Evolutionary conservation across 2,113 vertebrate species (phyloP).

Genomic region (Salvelinus sp.): DNA sequence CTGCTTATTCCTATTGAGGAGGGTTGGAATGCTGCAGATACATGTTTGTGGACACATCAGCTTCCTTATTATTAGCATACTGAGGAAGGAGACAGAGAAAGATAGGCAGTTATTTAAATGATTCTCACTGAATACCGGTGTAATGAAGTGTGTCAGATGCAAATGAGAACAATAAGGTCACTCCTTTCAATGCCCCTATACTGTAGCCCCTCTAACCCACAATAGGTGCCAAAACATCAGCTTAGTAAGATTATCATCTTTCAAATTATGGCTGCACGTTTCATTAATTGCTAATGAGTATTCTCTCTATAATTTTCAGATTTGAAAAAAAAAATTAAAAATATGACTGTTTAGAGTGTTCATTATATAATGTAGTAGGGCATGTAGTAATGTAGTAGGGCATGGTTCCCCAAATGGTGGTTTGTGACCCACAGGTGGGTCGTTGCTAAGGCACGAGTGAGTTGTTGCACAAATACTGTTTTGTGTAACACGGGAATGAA

Average conservation of each 20-base stretch:
- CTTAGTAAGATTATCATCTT: slow-evolving; percentile 43
- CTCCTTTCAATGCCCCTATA: slow-evolving; percentile 63
- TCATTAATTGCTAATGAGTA: slow-evolving; percentile 59
- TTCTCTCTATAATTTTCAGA: not conserved
- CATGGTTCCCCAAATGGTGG: slow-evolving; percentile 27
- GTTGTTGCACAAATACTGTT: not conserved
- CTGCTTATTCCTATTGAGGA: not conserved
- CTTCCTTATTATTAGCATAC: slow-evolving; percentile 59
- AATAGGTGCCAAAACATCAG: slow-evolving; percentile 43
- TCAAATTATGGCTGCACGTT: slow-evolving; percentile 44
- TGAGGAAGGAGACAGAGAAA: slow-evolving; percentile 43
- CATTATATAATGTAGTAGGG: slow-evolving; percentile 13
- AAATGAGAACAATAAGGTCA: slow-evolving; percentile 64
- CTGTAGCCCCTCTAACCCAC: slow-evolving; percentile 49
- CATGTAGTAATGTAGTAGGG: slow-evolving; percentile 12
- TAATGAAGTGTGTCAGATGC: slow-evolving; percentile 75
- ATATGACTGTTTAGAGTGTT: slow-evolving; percentile 23
- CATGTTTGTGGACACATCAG: slow-evolving; percentile 49
- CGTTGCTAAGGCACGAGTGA: too few relatives aligned
- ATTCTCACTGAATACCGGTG: slow-evolving; percentile 68
- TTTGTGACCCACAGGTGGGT: slow-evolving; percentile 10
- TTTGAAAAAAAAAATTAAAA: not conserved
- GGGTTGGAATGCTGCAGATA: slow-evolving; percentile 28
- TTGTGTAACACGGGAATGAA: not conserved
- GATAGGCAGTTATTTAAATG: slow-evolving; percentile 70